Percentiles rank a stretch among this genome's conserved stretches.
Evolutionary conservation across 2,113 vertebrate genomes (phyloP).

Genomic region (Redunca redunca): DNA sequence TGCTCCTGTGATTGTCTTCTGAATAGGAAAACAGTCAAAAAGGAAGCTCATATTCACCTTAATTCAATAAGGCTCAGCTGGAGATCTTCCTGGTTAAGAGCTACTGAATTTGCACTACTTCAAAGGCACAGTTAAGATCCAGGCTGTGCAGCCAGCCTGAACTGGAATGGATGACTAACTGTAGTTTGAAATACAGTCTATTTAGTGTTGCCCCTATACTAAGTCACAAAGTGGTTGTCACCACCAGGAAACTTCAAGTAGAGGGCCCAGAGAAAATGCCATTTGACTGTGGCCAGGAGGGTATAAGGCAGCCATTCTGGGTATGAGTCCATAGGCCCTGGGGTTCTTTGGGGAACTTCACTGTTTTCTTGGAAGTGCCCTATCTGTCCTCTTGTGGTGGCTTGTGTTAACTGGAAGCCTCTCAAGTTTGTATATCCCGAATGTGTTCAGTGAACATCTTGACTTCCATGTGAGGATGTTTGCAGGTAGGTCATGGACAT

Average conservation of each 20-base stretch:
- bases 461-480: background rate
- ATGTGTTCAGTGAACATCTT: background rate
- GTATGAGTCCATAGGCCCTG: background rate
- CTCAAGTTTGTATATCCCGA: background rate
- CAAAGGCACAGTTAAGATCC: background rate
- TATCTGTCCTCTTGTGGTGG: background rate
- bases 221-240: background rate
- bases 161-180: background rate
- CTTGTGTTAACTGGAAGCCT: background rate
- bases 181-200: background rate
- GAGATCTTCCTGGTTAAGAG: background rate
- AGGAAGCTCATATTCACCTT: background rate
- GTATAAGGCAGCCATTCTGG: background rate
- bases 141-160: background rate
- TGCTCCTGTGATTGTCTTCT: background rate
- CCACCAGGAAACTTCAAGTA: background rate
- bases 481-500: background rate
- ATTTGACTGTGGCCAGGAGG: background rate
- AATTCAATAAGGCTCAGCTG: background rate
- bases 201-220: background rate
- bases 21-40: background rate
- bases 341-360: background rate
- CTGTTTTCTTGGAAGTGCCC: background rate
- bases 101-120: background rate
- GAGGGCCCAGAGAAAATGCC: background rate